Evolutionary conservation across 2,797 vertebrate genomes (phyloP), one percentile per base, ranked within the genome.

Genomic region (Toxotes lorentzi): DNA sequence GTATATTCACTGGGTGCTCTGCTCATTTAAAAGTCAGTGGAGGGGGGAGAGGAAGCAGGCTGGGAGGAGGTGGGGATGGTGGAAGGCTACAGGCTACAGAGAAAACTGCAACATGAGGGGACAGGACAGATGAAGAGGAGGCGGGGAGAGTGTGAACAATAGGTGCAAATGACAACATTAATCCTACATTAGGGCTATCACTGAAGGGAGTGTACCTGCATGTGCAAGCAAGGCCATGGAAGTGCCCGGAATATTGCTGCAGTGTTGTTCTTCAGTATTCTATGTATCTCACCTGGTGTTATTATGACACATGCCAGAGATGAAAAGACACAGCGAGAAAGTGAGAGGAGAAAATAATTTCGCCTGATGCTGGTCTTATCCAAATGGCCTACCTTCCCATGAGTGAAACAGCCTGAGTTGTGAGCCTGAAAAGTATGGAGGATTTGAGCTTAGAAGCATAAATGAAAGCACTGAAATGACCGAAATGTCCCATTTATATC

Each of bases 21-120:
- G 79, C 77, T 91, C 86, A 87, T 92, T 92, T 92, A 86, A 87
- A 84, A 91, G 86, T 86, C 87, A 89, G 77, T 30, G 67, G 56
- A 84, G 82, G 77, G 80, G 79, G 48, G 64, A 77, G 11, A 73
- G 56, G 62, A 78, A 70, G 73, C 34, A 60, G 77, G 64, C 30
- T 53, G 34, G 51, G 71, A 83, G 78, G 67, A 68, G 54, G 32
- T 5, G 63, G 40, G 23, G 62, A 70, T n/a, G 35, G 76, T 24
- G 63, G 70, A 65, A 82, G 58, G 69, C 80, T 68, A 54, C 74
- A 83, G 71, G 79, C 75, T 54, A 63, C 24, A 35, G 45, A 62
- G 76, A 58, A 76, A 75, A 72, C 27, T 41, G 71, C 73, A 64
- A 47, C 67, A 75, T 63, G 60, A 76, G 67, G 66, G 74, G 70